Evolutionary conservation across 2,797 vertebrate species (phyloP).

Genomic region (Siniperca obscura): DNA sequence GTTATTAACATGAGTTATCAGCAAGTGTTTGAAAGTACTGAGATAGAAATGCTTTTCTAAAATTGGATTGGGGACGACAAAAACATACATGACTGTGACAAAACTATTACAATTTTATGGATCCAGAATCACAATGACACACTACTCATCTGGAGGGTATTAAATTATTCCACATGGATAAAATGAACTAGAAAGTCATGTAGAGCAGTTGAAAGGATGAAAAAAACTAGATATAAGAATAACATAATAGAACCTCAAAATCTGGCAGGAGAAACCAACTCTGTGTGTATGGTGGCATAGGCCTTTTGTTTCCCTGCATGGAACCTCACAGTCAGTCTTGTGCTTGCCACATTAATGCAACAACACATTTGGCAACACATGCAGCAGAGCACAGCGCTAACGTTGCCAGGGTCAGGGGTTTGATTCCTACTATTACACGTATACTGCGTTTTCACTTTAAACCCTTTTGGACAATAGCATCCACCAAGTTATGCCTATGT

Average conservation of each 20-base stretch:
- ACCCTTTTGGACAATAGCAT: not conserved
- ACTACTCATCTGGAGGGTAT: slow-evolving; percentile 17
- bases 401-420: slow-evolving; percentile 19
- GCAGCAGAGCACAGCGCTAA: slow-evolving; percentile 2
- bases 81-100: slow-evolving; percentile 26
- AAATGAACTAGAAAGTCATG: slow-evolving; percentile 16
- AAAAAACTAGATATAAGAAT: no score
- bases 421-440: not conserved
- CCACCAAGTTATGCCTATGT: not conserved
- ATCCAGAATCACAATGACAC: slow-evolving; percentile 1
- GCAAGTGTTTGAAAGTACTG: slow-evolving; percentile 17
- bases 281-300: not conserved
- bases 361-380: slow-evolving; percentile 10
- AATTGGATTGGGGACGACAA: not conserved
- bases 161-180: slow-evolving; percentile 28
- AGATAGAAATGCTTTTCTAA: slow-evolving; percentile 10
- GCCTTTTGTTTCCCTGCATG: slow-evolving; percentile 24
- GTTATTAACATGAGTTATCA: slow-evolving; percentile 19
- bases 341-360: slow-evolving; percentile 36
- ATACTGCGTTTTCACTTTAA: not conserved
- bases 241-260: not conserved
- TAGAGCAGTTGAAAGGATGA: not conserved
- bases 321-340: slow-evolving; percentile 12
- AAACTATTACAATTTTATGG: slow-evolving; percentile 28
- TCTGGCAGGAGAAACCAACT: slow-evolving; percentile 8